These are phyloP conservation scores for Epinotia demarniana DNA, from an alignment of 2,888 invertebrate genomes.

Conservation along the genomic window DNA sequence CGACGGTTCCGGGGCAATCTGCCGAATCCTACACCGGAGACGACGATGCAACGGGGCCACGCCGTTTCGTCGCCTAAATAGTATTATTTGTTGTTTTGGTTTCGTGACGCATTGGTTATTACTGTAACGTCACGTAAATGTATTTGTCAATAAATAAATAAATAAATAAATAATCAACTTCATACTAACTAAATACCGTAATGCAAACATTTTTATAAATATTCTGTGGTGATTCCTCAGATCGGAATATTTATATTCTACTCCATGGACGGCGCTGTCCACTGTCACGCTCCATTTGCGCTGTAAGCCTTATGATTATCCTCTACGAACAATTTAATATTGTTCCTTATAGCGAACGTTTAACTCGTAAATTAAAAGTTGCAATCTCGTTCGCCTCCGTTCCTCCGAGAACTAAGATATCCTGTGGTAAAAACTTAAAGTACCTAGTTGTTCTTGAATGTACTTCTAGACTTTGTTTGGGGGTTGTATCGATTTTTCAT, in stretches of 20 bases:
- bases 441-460: conserved; percentile 11
- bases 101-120: too few species aligned
- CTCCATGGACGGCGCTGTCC: conserved; percentile 50
- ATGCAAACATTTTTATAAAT: too few species aligned
- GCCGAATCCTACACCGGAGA: too few species aligned
- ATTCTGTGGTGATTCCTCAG: too few species aligned
- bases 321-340: conserved; percentile 61
- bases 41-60: too few species aligned
- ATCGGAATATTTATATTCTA: neutral
- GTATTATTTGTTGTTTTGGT: too few species aligned
- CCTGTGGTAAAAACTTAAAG: conserved; percentile 32
- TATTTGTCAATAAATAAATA: too few species aligned
- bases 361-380: conserved; percentile 52
- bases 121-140: too few species aligned
- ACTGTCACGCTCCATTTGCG: conserved; percentile 59
- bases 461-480: conserved; percentile 15
- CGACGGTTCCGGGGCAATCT: too few species aligned
- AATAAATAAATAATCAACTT: too few species aligned
- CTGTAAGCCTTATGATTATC: conserved; percentile 62
- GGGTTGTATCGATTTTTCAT: neutral
- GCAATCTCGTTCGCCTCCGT: conserved; percentile 47
- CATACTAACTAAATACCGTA: too few species aligned
- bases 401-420: conserved; percentile 44
- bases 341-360: conserved; percentile 53
- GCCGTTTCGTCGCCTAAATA: too few species aligned